Percentiles rank a stretch among this genome's conserved stretches.
phyloP scores from a whole-genome alignment of 2,797 vertebrate genomes.

The Lindbergichthys nudifrons region DNA sequence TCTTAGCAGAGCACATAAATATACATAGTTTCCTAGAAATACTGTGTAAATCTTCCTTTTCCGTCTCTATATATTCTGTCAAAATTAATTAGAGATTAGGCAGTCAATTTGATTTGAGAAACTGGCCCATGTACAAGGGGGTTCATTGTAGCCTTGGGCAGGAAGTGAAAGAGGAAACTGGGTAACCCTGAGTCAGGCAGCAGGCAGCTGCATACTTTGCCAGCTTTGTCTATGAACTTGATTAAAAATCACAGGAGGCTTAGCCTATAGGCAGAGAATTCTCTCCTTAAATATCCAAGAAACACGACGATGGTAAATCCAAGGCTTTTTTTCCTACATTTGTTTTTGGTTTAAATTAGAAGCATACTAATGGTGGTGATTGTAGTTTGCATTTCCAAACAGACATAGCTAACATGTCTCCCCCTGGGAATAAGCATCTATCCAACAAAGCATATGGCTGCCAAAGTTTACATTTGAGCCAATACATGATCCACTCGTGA shows the following conservation, averaged over 20 bases:
- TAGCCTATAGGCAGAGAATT: slow-evolving; percentile 53
- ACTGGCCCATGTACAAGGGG: slow-evolving; percentile 7
- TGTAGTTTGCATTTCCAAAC: slow-evolving; percentile 14
- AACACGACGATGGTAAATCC: slow-evolving; percentile 27
- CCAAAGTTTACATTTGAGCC: slow-evolving; percentile 24
- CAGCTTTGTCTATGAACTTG: slow-evolving; percentile 60
- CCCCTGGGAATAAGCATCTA: slow-evolving; percentile 2
- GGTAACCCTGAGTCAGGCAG: slow-evolving; percentile 24
- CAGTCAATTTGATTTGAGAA: slow-evolving; percentile 41
- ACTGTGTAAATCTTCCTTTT: slow-evolving; percentile 23
- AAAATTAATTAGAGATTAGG: slow-evolving; percentile 44
- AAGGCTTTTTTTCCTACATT: slow-evolving; percentile 23
- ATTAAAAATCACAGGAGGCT: slow-evolving; percentile 55
- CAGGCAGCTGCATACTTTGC: slow-evolving; percentile 38
- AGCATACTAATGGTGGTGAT: not conserved
- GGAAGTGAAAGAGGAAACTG: slow-evolving; percentile 35
- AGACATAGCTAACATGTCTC: slow-evolving; percentile 12
- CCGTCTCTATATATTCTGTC: slow-evolving; percentile 37
- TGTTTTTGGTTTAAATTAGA: slow-evolving; percentile 8
- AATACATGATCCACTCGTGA: slow-evolving; percentile 7
- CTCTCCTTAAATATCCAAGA: slow-evolving; percentile 46
- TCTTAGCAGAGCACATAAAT: slow-evolving; percentile 54
- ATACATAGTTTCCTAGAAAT: slow-evolving; percentile 18
- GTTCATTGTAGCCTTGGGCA: slow-evolving; percentile 27
- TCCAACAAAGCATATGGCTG: not conserved